A percentile compares a stretch with the other conserved stretches of the same genome.
phyloP scores from a whole-genome alignment of 1,140 invertebrate species.

The Bombus pascuorum region DNA sequence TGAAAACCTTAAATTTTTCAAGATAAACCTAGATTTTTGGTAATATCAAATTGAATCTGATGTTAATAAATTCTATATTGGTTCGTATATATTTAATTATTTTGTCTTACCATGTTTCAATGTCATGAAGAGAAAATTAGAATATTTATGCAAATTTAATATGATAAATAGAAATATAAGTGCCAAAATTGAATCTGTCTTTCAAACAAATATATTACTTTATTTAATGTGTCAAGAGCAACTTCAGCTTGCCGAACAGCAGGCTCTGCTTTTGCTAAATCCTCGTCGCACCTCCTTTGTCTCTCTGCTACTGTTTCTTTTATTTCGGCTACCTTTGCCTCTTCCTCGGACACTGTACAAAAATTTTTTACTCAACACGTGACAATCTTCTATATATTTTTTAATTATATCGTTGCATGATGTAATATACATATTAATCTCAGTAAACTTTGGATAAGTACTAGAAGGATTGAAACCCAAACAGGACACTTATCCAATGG shows the following conservation, averaged over 20 bases:
- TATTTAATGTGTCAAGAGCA: conserved; percentile 96
- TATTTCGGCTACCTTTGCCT: conserved; percentile 94
- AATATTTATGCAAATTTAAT: background rate
- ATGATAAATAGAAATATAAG: background rate
- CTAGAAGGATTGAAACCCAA: too few relatives aligned
- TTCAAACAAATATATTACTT: conserved; percentile 81
- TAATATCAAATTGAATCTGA: too few relatives aligned
- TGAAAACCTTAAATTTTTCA: background rate
- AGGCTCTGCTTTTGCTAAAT: conserved; percentile 95
- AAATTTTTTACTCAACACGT: background rate
- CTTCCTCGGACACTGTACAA: conserved; percentile 88
- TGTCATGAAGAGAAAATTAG: background rate
- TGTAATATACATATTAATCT: too few relatives aligned
- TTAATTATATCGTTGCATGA: background rate
- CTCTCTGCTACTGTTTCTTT: conserved; percentile 93
- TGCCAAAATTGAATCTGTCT: background rate
- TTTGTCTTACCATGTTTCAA: background rate
- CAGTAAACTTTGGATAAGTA: too few relatives aligned
- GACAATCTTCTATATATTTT: background rate
- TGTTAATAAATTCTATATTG: background rate
- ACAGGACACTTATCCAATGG: too few relatives aligned
- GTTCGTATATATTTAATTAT: background rate
- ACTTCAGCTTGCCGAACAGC: conserved; percentile 94
- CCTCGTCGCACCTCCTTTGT: conserved; percentile 93
- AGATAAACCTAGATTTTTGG: too few relatives aligned